Evolutionary conservation across 2,797 vertebrate species (phyloP).

Genomic region (Myotis planiceps): DNA sequence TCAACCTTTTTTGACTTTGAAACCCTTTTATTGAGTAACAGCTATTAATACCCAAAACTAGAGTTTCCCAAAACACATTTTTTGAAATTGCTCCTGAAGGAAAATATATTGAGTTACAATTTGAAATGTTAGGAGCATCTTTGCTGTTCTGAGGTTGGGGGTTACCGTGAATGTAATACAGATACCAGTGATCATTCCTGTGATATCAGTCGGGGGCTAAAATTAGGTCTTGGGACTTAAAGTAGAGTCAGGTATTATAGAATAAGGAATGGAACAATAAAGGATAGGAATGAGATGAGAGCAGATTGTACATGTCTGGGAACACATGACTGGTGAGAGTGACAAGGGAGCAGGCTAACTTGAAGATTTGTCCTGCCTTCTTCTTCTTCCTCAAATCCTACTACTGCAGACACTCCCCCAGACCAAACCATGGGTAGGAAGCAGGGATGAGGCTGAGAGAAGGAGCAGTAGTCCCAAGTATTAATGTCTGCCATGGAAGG

Average conservation of each 20-base stretch:
- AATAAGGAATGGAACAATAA: neutral
- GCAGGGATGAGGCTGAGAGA: neutral
- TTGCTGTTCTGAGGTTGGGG: neutral
- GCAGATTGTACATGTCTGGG: neutral
- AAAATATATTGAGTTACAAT: neutral
- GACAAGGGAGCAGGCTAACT: neutral
- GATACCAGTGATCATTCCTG: neutral
- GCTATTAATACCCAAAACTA: conserved; percentile 29
- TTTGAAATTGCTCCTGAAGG: neutral
- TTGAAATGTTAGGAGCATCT: neutral
- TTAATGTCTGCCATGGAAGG: neutral
- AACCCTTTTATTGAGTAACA: conserved; percentile 38
- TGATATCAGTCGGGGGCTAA: neutral
- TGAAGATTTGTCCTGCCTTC: neutral
- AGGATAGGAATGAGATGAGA: neutral
- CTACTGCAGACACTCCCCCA: neutral
- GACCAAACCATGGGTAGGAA: neutral
- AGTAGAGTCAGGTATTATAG: neutral
- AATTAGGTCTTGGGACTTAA: neutral
- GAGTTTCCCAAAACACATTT: conserved; percentile 37
- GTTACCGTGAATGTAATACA: neutral
- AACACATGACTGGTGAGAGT: too few relatives aligned
- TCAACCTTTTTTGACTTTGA: conserved; percentile 63
- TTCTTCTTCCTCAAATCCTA: neutral
- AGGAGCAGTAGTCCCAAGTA: neutral